Conservation (phyloP, 2,113 vertebrate genomes). For the Callionymus lyra region DNA sequence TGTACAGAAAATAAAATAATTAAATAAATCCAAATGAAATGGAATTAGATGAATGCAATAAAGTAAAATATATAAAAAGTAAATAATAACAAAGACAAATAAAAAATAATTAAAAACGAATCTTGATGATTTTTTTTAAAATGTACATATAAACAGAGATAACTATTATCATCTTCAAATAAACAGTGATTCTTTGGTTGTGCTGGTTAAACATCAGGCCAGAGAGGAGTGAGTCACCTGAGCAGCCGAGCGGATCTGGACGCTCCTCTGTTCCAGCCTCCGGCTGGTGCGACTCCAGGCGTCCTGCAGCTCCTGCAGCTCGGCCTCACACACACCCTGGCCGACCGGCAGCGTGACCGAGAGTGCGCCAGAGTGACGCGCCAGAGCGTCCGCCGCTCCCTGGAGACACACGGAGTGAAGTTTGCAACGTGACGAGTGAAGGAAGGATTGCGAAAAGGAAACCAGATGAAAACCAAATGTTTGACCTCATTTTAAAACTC, state of each 20-base stretch:
- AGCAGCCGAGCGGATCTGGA: conserved; percentile 36
- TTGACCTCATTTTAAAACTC: too few species aligned
- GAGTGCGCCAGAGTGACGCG: conserved; percentile 56
- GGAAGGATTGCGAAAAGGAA: too few species aligned
- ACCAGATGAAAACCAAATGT: too few species aligned
- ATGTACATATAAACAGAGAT: too few species aligned
- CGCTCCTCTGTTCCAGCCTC: conserved; percentile 51
- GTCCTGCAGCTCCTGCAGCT: conserved; percentile 63
- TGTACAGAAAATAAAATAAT: background rate
- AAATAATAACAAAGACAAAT: background rate
- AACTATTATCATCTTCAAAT: too few species aligned
- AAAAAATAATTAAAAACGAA: too few species aligned
- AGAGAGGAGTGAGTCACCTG: conserved; percentile 60
- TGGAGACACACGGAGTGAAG: background rate
- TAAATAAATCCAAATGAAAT: too few species aligned
- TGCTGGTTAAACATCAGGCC: too few species aligned
- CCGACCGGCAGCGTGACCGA: conserved; percentile 58
- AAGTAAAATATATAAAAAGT: background rate
- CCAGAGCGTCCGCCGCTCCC: conserved; percentile 63
- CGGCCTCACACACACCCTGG: conserved; percentile 49
- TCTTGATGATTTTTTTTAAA: too few species aligned
- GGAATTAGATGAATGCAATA: too few species aligned
- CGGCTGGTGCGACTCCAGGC: conserved; percentile 62
- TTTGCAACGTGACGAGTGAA: too few species aligned
- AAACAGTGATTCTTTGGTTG: too few species aligned